A percentile compares a stretch with the other conserved stretches of the same genome.
Conservation (phyloP, 2,888 invertebrate genomes). For the Ectobius pallidus region DNA sequence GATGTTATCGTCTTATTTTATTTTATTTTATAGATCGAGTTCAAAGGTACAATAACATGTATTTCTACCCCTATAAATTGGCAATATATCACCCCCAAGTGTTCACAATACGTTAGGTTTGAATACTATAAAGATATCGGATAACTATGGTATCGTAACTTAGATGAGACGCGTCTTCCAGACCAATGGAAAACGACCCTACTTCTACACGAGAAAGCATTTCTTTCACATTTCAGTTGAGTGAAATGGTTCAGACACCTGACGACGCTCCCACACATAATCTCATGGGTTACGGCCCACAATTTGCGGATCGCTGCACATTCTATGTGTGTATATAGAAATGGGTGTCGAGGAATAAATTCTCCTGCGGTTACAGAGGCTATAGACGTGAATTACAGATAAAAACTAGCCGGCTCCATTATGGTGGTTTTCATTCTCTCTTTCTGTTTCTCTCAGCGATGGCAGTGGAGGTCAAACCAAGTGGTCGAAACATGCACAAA, state of each 20-base stretch:
- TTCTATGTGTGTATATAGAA: background rate
- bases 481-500: background rate
- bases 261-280: background rate
- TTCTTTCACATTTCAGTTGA: conserved; percentile 9
- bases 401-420: conserved; percentile 12
- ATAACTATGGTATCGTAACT: no score
- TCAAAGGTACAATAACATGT: no score
- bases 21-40: no score
- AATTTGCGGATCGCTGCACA: conserved; percentile 1
- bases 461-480: background rate
- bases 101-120: no score
- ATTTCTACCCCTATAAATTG: no score
- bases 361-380: background rate
- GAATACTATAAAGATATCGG: no score
- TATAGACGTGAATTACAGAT: background rate
- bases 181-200: no score
- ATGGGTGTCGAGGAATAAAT: background rate
- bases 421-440: conserved; percentile 2
- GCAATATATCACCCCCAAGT: no score
- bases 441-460: background rate
- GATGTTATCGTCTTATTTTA: no score
- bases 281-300: background rate
- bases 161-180: no score
- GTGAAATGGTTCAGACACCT: background rate
- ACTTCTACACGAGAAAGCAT: no score